Evolutionary conservation across 2,888 invertebrate genomes (phyloP).

Genomic region (Dynastes hyllus): DNA sequence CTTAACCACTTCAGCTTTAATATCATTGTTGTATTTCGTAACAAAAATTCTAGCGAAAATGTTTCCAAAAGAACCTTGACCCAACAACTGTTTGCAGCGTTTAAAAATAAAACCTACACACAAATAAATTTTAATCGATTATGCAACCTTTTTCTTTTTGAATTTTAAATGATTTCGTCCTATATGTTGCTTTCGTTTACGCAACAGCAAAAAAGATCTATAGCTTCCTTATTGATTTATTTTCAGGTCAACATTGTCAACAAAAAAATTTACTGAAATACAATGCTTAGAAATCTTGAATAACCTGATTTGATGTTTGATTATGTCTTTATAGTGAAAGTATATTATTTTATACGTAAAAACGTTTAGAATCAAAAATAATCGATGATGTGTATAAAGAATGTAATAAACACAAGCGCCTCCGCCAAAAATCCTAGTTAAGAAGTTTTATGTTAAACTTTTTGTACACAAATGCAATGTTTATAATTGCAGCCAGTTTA

Average conservation of each 20-base stretch:
- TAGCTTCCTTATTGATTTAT: background rate
- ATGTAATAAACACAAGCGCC: too few species aligned
- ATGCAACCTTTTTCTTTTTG: background rate
- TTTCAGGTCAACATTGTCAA: background rate
- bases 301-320: background rate
- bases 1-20: background rate
- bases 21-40: background rate
- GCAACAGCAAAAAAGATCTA: background rate
- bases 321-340: too few species aligned
- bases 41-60: background rate
- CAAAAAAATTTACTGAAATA: background rate
- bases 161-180: background rate
- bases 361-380: too few species aligned
- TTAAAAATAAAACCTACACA: background rate
- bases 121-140: background rate
- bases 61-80: background rate
- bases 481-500: too few species aligned
- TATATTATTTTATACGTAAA: too few species aligned
- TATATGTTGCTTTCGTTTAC: background rate
- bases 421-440: too few species aligned
- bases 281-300: background rate
- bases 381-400: too few species aligned
- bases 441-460: too few species aligned
- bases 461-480: too few species aligned
- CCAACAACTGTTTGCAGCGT: background rate